phyloP scores from a whole-genome alignment of 2,113 vertebrate genomes.

The Xenopus laevis region DNA sequence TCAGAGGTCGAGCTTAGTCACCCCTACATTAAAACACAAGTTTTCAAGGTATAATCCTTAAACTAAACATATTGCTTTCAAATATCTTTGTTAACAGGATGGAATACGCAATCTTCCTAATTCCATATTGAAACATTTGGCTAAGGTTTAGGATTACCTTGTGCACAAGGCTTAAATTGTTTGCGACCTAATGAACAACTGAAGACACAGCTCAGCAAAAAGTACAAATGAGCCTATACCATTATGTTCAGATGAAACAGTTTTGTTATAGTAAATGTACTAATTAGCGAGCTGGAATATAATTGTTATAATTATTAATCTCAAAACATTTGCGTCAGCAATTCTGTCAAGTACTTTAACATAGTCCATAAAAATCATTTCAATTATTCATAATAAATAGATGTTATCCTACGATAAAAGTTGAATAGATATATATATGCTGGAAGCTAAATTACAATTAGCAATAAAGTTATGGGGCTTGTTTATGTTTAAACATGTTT shows the following conservation, averaged over 20 bases:
- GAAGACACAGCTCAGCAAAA: constrained; percentile 4
- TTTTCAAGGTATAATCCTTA: too few species aligned
- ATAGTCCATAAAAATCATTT: not conserved
- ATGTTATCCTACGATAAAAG: not conserved
- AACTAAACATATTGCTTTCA: too few species aligned
- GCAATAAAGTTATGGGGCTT: not conserved
- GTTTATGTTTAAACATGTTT: not conserved
- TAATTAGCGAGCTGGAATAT: not conserved
- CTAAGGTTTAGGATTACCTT: constrained; percentile 11
- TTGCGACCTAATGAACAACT: not conserved
- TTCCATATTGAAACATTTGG: not conserved
- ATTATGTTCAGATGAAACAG: not conserved
- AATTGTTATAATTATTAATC: not conserved
- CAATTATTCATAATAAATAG: not conserved
- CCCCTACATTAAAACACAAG: too few species aligned
- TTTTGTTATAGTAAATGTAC: not conserved
- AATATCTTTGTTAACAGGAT: not conserved
- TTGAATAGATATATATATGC: not conserved
- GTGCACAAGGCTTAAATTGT: not conserved
- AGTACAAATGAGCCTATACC: constrained; percentile 9
- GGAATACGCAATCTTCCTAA: not conserved
- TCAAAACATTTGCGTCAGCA: not conserved
- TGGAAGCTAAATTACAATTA: not conserved
- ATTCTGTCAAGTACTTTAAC: not conserved
- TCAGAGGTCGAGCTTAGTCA: too few species aligned